phyloP scores from a whole-genome alignment of 2,797 vertebrate genomes.

The Enteromius viviparus region DNA sequence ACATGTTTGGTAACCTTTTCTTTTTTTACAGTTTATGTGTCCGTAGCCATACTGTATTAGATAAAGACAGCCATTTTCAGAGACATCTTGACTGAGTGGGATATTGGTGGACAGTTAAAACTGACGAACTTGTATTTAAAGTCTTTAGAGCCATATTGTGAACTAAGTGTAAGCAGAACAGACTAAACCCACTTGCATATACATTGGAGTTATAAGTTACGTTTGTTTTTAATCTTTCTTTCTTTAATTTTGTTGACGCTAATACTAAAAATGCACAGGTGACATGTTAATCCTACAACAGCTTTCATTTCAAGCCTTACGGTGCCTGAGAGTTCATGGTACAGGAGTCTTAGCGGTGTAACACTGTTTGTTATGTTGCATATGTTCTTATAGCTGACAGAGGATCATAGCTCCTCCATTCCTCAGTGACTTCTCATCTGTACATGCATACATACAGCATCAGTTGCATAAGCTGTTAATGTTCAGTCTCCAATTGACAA shows the following conservation, averaged over 20 bases:
- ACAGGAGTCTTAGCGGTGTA: conserved; percentile 5
- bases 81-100: conserved; percentile 79
- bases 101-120: conserved; percentile 69
- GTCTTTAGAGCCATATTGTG: conserved; percentile 65
- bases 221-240: neutral
- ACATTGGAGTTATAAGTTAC: conserved; percentile 15
- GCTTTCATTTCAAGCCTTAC: conserved; percentile 11
- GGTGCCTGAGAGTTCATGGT: conserved; percentile 1
- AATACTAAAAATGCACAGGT: conserved; percentile 9
- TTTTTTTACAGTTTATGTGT: conserved; percentile 22
- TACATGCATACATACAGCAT: conserved; percentile 53
- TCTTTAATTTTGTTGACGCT: neutral
- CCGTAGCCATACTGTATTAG: conserved; percentile 59
- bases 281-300: conserved; percentile 11
- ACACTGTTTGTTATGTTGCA: conserved; percentile 34
- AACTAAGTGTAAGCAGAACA: conserved; percentile 61
- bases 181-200: conserved; percentile 15
- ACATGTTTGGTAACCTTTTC: conserved; percentile 23
- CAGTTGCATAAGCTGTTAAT: conserved; percentile 69
- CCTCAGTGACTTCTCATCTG: conserved; percentile 35
- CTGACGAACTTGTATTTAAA: conserved; percentile 25
- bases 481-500: conserved; percentile 59
- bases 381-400: conserved; percentile 32
- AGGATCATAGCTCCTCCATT: conserved; percentile 38
- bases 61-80: conserved; percentile 78